These are phyloP conservation scores for Rhamphomyia laevipes DNA, from an alignment of 2,888 invertebrate genomes.

Conservation along the genomic window DNA sequence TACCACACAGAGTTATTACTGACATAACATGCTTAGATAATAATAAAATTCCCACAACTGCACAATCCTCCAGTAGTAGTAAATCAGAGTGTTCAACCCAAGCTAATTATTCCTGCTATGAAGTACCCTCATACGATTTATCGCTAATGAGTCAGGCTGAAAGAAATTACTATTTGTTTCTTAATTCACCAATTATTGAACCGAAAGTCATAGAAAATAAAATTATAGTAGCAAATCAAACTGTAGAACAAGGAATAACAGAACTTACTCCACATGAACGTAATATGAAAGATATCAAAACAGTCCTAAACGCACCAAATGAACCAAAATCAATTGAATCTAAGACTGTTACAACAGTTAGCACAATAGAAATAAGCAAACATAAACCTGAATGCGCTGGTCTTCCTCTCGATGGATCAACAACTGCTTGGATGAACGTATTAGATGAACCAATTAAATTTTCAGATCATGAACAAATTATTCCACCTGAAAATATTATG, in stretches of 20 bases:
- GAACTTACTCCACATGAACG: neutral
- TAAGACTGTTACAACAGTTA: neutral
- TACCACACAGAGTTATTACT: slow-evolving; percentile 2
- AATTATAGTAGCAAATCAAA: too few relatives aligned
- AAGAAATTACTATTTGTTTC: slow-evolving; percentile 15
- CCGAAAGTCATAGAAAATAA: slow-evolving; percentile 8
- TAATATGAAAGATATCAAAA: neutral
- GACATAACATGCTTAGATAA: slow-evolving; percentile 2
- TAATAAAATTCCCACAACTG: slow-evolving; percentile 7
- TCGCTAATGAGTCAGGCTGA: slow-evolving; percentile 18
- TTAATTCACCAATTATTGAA: slow-evolving; percentile 12
- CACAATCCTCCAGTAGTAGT: slow-evolving; percentile 3
- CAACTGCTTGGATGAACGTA: slow-evolving; percentile 24
- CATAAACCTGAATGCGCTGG: slow-evolving; percentile 24
- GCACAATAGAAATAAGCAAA: slow-evolving; percentile 11
- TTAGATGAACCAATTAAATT: slow-evolving; percentile 25
- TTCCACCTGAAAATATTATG: neutral
- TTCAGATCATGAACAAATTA: slow-evolving; percentile 10
- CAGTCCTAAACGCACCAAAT: neutral
- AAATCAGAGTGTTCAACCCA: neutral
- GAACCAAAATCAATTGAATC: neutral
- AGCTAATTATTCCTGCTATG: slow-evolving; percentile 13
- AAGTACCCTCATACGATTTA: slow-evolving; percentile 18
- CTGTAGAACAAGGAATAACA: neutral
- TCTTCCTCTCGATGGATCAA: slow-evolving; percentile 26